Evolutionary conservation across 1,140 invertebrate genomes (phyloP), one percentile per base, ranked within the genome.

Genomic region (Acyrthosiphon pisum): DNA sequence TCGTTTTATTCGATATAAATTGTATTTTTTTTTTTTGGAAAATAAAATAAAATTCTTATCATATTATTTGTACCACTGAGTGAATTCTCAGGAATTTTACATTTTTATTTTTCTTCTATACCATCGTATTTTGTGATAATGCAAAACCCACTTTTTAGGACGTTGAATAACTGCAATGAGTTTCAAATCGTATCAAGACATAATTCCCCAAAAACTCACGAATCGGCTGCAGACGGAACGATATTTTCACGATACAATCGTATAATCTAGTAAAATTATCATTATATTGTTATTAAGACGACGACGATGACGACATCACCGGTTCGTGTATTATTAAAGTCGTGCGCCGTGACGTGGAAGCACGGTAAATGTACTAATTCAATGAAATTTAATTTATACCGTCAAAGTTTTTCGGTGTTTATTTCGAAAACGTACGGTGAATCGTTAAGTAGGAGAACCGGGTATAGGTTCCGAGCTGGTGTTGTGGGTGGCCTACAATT

Each of bases 311-410:
- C 35, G 37, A 35, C 35, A 37, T n/a, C 37, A 83, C 37, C 37
- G 22, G 22, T 37, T 46, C 41, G 83, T 46, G 18, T 53, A 53
- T 50, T 22, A 22, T 18, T 30, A 6, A 11, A 26, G 0, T 11
- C 23, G 41, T 11, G 11, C 3, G 22, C 35, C 4, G 14, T 26
- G 3, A 41, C 37, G 37, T 11, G 83, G 3, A 6, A 41, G 22
- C 9, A 8, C 35, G 23, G 50, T 89, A 89, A 14, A 41, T 23
- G 9, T n/a, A 20, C 44, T 87, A 87, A 48, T 87, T 87, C 30
- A n/a, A 56, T 23, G 50, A 37, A 56, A 41, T 56, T 89, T 89
- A 89, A 89, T 89, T 89, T 89, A 56, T 26, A 37, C 22, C 88
- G 8, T 14, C 20, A 37, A 89, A 56, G 50, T 89, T 89, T 53